phyloP scores from a whole-genome alignment of 1,140 invertebrate genomes.

The Acromyrmex heyeri region DNA sequence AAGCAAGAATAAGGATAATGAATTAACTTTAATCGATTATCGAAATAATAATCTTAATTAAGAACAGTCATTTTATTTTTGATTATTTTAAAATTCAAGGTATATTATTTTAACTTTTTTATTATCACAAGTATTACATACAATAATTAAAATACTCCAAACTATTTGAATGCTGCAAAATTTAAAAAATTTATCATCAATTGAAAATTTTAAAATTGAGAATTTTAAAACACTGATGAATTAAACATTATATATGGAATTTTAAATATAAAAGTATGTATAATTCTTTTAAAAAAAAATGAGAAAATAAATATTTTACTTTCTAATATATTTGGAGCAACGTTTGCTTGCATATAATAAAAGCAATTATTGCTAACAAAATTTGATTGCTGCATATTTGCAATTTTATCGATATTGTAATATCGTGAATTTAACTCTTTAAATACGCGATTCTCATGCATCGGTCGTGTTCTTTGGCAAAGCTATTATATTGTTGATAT shows the following conservation, averaged over 20 bases:
- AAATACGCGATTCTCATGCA: conserved; percentile 11
- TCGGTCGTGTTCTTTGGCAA: not conserved
- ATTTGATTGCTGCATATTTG: not conserved
- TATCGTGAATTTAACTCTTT: conserved; percentile 20
- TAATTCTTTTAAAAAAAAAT: not conserved
- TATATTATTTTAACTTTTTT: not conserved
- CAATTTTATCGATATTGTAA: not conserved
- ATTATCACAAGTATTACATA: not conserved
- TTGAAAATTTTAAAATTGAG: not conserved
- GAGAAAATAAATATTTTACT: conserved; percentile 6
- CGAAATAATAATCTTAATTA: not conserved
- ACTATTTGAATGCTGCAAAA: not conserved
- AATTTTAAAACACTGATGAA: not conserved
- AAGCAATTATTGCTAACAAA: conserved; percentile 9
- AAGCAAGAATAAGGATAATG: not conserved
- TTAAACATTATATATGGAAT: not conserved
- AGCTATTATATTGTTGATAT: conserved; percentile 8
- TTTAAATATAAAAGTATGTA: not conserved
- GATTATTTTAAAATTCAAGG: not conserved
- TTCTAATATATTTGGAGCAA: conserved; percentile 1
- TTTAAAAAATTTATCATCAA: not conserved
- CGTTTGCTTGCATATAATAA: conserved; percentile 1
- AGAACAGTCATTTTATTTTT: not conserved
- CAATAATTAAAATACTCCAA: not conserved
- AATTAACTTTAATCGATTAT: conserved; percentile 5